Evolutionary conservation across 2,797 vertebrate genomes (phyloP), one percentile per base, ranked within the genome.

Genomic region (Periophthalmus magnuspinnatus): DNA sequence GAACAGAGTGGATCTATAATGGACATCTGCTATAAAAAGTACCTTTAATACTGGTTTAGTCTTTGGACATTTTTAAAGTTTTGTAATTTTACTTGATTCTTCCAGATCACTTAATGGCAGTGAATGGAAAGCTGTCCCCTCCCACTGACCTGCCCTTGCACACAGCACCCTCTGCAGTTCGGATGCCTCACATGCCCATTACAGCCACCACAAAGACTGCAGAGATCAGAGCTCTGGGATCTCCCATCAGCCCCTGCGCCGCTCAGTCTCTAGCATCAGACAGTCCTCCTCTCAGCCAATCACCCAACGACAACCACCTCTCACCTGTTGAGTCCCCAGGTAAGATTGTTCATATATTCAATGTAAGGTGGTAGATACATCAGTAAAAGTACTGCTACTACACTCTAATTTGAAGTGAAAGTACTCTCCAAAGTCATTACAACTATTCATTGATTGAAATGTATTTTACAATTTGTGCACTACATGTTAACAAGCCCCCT

Each of bases 111-210:
- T 86, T 88, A 1, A 81, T 87, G 4, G 66, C 86, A 17, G 34
- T 84, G 10, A 83, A 76, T 0, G 94, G 94, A 59, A 84, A 86
- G 57, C 76, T 63, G 59, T 84, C 90, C 28, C 87, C 89, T 3
- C 80, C 86, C n/a, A 74, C 16, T 34, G 84, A 89, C 21, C 60
- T 85, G 48, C 87, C 85, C 6, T 94, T 89, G 68, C 85, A 90
- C 81, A 76, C 80, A 0, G 84, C 89, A 0, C 82, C 92, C 0
- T 71, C 86, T 7, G 63, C 87, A 28, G 90, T 94, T 82, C 88
- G 93, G 71, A 95, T 93, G 92, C 95, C 96, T 14, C 96, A 98
- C 84, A 93, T 96, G 75, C 96, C 97, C 0, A 96, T 94, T 79
- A 93, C 92, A 0, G 93, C 93, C 3, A 92, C 89, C 19, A 94